A percentile compares a stretch with the other conserved stretches of the same genome.
phyloP scores from a whole-genome alignment of 2,888 invertebrate species.

The Netelia melanura region DNA sequence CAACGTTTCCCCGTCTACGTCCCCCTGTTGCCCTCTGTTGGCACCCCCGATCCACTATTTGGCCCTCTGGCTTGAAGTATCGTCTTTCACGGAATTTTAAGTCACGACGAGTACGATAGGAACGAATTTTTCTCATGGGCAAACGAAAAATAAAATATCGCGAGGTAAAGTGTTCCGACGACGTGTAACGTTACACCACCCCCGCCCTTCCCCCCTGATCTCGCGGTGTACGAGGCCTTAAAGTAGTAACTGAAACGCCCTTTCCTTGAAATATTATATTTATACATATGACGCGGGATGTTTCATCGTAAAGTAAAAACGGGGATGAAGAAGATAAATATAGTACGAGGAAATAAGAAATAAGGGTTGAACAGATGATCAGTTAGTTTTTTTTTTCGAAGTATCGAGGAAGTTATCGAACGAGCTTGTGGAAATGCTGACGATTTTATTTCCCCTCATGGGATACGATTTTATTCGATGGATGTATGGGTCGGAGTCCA shows the following conservation, averaged over 20 bases:
- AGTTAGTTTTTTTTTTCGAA: neutral
- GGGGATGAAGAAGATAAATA: slow-evolving; percentile 11
- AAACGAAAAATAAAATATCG: slow-evolving; percentile 31
- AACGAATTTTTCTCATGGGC: slow-evolving; percentile 65
- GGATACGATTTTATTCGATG: neutral
- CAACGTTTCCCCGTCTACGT: slow-evolving; percentile 1
- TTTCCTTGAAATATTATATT: slow-evolving; percentile 34
- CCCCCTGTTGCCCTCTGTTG: slow-evolving; percentile 8
- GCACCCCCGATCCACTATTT: slow-evolving; percentile 80
- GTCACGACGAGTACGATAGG: slow-evolving; percentile 67
- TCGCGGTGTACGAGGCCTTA: slow-evolving; percentile 34
- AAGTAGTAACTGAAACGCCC: slow-evolving; percentile 61
- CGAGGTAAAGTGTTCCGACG: slow-evolving; percentile 42
- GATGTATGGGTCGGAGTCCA: neutral
- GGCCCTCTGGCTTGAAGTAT: slow-evolving; percentile 72
- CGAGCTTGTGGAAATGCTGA: slow-evolving; percentile 24
- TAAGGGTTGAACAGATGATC: neutral
- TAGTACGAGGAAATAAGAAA: slow-evolving; percentile 12
- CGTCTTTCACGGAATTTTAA: slow-evolving; percentile 80
- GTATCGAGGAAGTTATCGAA: neutral
- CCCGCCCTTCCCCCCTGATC: slow-evolving; percentile 4
- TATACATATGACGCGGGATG: slow-evolving; percentile 47
- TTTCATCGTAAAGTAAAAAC: neutral
- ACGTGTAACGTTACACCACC: slow-evolving; percentile 69
- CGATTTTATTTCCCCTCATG: slow-evolving; percentile 1